Evolutionary conservation across 2,888 invertebrate genomes (phyloP), one percentile per base, ranked within the genome.

Genomic region (Thymelicus sylvestris): DNA sequence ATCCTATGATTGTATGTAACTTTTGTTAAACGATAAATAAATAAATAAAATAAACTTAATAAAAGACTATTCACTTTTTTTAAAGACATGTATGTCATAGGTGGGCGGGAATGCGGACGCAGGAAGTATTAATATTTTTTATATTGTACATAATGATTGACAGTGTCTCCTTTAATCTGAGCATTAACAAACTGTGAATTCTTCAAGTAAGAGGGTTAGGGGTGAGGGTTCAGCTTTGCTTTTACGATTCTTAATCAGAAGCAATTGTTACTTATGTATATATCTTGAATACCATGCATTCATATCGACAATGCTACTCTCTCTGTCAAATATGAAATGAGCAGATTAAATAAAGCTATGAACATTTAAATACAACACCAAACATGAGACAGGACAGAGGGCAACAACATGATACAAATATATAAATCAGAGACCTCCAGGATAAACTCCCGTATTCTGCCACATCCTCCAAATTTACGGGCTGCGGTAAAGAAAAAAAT

Each of bases 371-470:
- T n/a, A 66, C 57, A 57, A 55, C 44, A 31, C 15, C 19, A 39
- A 15, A 39, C 31, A 41, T 65, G 41, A 55, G 19, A 67, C 60
- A 39, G 7, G 24, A 57, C n/a, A 66, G 6, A 41, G 19, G 61
- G 13, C 41, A 64, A 70, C 19, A 67, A 38, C 66, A 71, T 69
- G 66, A 75, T 66, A 74, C 76, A 75, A 78, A 75, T 77, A 75
- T 75, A 73, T 67, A 67, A 73, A 78, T 74, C 77, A 80, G 80
- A 81, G 82, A 93, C 93, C 93, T 92, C 93, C 93, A 47, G 93
- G 93, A 83, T 91, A 91, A 7, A 92, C 88, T 81, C 93, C 93
- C 83, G 84, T 86, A 74, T 84, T 90, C 90, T 90, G 93, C 93
- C 92, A 93, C 93, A 93, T 93, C 80, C 75, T 84, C 79, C 80